Conservation (phyloP, 1,140 invertebrate genomes). For the Microplitis demolitor region DNA sequence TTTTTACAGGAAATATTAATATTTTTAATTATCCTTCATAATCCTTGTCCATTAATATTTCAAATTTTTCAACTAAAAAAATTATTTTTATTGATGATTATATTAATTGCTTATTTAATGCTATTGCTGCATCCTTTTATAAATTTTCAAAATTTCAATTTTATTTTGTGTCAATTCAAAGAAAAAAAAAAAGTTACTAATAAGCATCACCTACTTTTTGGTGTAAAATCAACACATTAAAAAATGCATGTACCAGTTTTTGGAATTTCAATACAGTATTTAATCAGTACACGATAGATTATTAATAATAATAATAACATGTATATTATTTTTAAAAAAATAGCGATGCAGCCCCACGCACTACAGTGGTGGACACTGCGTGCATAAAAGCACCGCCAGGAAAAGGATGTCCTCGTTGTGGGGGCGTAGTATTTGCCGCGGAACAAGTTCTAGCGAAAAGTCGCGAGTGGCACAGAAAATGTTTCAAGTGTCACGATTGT, state of each 20-base stretch:
- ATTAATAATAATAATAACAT: neutral
- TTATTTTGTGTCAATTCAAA: no score
- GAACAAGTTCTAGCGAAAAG: constrained; percentile 87
- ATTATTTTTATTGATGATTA: no score
- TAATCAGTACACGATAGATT: no score
- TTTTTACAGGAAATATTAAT: no score
- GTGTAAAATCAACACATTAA: neutral
- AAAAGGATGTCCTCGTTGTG: constrained; percentile 87
- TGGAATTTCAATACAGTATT: neutral
- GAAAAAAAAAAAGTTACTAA: no score
- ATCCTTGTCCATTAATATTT: no score
- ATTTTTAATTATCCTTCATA: no score
- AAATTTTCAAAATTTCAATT: no score
- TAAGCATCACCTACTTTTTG: no score
- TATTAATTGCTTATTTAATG: no score
- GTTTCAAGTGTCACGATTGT: constrained; percentile 95
- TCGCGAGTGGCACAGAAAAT: constrained; percentile 96
- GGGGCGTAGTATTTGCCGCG: constrained; percentile 87
- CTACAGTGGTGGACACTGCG: constrained; percentile 79
- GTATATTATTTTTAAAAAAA: constrained; percentile 7
- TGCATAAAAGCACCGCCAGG: constrained; percentile 80
- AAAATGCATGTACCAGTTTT: neutral
- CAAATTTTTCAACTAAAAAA: no score
- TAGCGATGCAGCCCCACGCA: constrained; percentile 73
- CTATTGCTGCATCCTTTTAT: no score